Evolutionary conservation across 2,797 vertebrate genomes (phyloP).

Genomic region (Meriones psammophilus): DNA sequence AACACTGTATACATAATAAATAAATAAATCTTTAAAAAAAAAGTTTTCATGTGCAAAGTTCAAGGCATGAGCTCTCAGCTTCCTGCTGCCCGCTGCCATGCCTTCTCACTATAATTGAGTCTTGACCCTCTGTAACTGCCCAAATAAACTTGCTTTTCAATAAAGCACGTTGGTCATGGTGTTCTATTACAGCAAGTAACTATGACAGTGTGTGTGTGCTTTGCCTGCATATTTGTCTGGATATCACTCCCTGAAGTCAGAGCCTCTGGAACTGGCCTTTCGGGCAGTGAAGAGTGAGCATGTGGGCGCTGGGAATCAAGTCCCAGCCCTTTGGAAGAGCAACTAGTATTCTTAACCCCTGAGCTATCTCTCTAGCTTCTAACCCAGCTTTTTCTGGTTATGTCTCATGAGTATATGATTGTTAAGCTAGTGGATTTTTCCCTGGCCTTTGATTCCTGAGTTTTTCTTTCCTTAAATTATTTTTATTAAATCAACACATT

Average conservation of each 20-base stretch:
- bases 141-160: not conserved
- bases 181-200: not conserved
- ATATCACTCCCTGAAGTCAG: too few species aligned
- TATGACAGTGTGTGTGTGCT: not conserved
- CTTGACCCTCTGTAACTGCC: not conserved
- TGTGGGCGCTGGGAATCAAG: not conserved
- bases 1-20: too few species aligned
- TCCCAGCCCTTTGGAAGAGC: not conserved
- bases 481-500: slow-evolving; percentile 46
- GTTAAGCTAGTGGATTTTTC: not conserved
- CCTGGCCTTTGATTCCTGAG: slow-evolving; percentile 35
- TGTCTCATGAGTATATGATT: not conserved
- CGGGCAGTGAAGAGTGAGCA: too few species aligned
- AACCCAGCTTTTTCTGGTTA: not conserved
- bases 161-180: not conserved
- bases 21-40: not conserved
- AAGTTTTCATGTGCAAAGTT: not conserved
- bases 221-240: not conserved
- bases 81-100: not conserved
- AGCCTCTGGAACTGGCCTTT: not conserved
- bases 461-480: not conserved
- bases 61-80: not conserved
- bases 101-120: not conserved
- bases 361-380: not conserved
- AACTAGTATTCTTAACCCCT: not conserved